A percentile compares a stretch with the other conserved stretches of the same genome.
Conservation (phyloP, 2,797 vertebrate genomes). For the Urophycis tenuis region DNA sequence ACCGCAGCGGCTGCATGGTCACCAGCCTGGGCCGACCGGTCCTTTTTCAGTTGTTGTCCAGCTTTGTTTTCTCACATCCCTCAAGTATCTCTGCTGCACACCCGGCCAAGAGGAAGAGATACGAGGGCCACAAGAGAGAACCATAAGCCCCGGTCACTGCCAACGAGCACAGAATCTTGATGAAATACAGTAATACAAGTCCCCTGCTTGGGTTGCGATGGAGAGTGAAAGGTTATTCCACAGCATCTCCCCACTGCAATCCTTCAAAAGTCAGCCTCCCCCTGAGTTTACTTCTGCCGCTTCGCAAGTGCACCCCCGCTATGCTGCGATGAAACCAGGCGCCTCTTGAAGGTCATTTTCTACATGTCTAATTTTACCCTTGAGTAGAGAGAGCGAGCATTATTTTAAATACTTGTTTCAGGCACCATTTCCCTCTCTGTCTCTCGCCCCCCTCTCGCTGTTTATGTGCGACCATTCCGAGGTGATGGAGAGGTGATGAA, state of each 20-base stretch:
- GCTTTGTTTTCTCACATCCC: constrained; percentile 32
- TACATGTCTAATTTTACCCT: constrained; percentile 74
- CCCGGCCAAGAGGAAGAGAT: constrained; percentile 40
- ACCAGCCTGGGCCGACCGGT: background rate
- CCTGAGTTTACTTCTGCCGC: constrained; percentile 47
- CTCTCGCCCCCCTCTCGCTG: constrained; percentile 15
- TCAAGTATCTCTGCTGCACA: constrained; percentile 8
- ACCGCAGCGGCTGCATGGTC: background rate
- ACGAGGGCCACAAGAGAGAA: background rate
- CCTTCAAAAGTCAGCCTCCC: constrained; percentile 57
- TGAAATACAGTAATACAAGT: constrained; percentile 51
- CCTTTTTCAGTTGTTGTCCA: constrained; percentile 16
- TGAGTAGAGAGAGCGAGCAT: constrained; percentile 68
- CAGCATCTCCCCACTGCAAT: constrained; percentile 48
- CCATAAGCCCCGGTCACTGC: background rate
- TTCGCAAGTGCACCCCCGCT: constrained; percentile 53
- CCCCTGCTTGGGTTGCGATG: constrained; percentile 36
- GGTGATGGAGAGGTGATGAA: constrained; percentile 68
- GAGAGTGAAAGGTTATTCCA: constrained; percentile 54
- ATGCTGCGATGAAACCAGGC: constrained; percentile 51
- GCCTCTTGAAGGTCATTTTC: constrained; percentile 68
- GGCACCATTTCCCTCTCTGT: constrained; percentile 58
- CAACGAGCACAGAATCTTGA: constrained; percentile 17
- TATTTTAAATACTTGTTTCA: constrained; percentile 76
- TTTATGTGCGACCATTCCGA: constrained; percentile 65